Base-by-base conservation (phyloP, 2,888 invertebrate genomes). In the Melanargia galathea region DNA sequence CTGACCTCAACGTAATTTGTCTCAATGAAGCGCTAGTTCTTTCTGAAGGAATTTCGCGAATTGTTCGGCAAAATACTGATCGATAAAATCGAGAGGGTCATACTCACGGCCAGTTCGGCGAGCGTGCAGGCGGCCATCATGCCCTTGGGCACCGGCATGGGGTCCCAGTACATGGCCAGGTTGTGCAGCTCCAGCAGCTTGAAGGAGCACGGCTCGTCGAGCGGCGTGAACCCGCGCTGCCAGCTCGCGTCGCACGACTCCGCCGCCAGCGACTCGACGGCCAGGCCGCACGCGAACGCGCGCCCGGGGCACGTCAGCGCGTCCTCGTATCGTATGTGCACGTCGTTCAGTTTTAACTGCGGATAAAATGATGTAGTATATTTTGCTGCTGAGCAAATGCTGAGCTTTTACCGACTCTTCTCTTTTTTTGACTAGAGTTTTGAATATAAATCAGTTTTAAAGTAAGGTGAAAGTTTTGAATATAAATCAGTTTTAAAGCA, bases 261-360 rank as follows among this genome's bases (percentile, higher is more conserved):
- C 18, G 97, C 97, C 69, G 96, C 95, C 67, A 99, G 92, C 33
- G 96, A 95, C 77, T 96, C 96, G 75, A 98, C 95, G 63, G 95
- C 95, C 45, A 99, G 91, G 11, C 99, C 99, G 84, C 96, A 96
- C 43, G 97, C 96, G 86, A 98, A 95, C 35, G 94, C 93, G 71
- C 91, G 90, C 52, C 93, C 90, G 20, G 94, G 93, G 69, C 95
- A 92, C 13, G 96, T 95, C 16, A 94, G 86, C 45, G 93, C 92
- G 88, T 99, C 98, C 90, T 99, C 99, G 86, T 97, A 99, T 5
- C 99, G 95, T 66, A 99, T 94, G 84, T 99, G 99, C 16, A 99
- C 98, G 91, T 99, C 97, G 76, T 95, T 95, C 66, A 99, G 94
- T 82, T 97, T 97, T 52, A 99, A 86, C 95, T 98, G 91, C 0